Base-by-base conservation (phyloP, 2,797 vertebrate species). In the Serranus cabrilla region DNA sequence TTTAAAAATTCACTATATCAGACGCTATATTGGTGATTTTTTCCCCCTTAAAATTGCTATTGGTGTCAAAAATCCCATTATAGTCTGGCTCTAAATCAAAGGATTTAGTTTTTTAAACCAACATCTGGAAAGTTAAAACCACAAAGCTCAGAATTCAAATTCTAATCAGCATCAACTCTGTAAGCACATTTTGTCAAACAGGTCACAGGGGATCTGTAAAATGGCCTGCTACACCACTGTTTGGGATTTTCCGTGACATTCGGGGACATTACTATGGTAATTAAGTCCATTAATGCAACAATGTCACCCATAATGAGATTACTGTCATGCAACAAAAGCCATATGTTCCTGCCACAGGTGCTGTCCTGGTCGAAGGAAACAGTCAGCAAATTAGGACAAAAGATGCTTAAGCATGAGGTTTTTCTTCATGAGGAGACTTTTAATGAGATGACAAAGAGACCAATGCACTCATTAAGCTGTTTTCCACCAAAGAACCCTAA, bases 271-370 rank as follows among this genome's bases (percentile, higher is more conserved):
- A 76, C 71, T 58, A 77, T 84, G 78, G 46, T 85, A 89, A 90
- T 89, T 58, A 64, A n/a, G 16, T 23, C 34, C 60, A 82, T 87
- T 84, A 87, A 87, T 71, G 66, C 78, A 70, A 66, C 74, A 59
- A 63, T 82, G 80, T 81, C 84, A 69, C 37, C 17, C 0, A 27
- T 87, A 87, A 90, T 74, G 51, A 51, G 25, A 85, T 89, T 81
- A 84, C 23, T 52, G 62, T 71, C 46, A 54, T 54, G 60, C 34
- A 51, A 81, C 72, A 76, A 76, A 74, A 74, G 61, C 72, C 58
- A 81, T 46, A 83, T 74, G 63, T 55, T 72, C 64, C 51, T 23
- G 45, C 11, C 23, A 17, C 60, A 78, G 58, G 57, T 64, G 61
- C 42, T 14, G 42, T 31, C 47, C 43, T 57, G 34, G 50, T 58